phyloP scores from a whole-genome alignment of 2,113 vertebrate species.

The Dipodomys ordii region DNA sequence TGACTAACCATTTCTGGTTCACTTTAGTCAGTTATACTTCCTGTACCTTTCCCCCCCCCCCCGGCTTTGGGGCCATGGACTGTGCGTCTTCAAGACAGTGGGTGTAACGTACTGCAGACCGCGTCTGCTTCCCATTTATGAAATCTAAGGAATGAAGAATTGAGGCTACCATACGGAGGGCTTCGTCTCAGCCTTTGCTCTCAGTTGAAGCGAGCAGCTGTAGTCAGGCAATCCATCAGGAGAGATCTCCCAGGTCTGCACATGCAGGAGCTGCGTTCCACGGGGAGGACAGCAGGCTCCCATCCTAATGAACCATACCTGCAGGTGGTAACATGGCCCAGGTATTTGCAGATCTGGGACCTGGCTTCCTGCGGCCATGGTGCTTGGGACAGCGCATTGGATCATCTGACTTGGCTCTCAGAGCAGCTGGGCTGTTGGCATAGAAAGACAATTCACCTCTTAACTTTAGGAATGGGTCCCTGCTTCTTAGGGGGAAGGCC shows the following conservation, averaged over 20 bases:
- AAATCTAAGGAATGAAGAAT: background rate
- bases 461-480: background rate
- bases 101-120: background rate
- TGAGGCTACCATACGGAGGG: background rate
- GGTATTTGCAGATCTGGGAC: background rate
- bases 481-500: background rate
- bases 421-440: background rate
- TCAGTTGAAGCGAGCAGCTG: background rate
- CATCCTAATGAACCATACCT: background rate
- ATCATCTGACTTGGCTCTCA: background rate
- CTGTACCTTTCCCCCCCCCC: background rate
- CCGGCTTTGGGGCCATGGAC: no score
- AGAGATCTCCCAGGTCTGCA: background rate
- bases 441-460: background rate
- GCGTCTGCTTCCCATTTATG: background rate
- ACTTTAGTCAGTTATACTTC: background rate
- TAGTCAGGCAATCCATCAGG: rapidly evolving
- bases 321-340: background rate
- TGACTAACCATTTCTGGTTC: background rate
- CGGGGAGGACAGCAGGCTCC: background rate
- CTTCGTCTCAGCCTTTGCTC: background rate
- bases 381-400: background rate
- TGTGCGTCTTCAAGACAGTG: background rate
- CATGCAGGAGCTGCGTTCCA: background rate
- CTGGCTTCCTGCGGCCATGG: rapidly evolving